Evolutionary conservation across 1,140 invertebrate genomes (phyloP).

Genomic region (Drosophila hydei): DNA sequence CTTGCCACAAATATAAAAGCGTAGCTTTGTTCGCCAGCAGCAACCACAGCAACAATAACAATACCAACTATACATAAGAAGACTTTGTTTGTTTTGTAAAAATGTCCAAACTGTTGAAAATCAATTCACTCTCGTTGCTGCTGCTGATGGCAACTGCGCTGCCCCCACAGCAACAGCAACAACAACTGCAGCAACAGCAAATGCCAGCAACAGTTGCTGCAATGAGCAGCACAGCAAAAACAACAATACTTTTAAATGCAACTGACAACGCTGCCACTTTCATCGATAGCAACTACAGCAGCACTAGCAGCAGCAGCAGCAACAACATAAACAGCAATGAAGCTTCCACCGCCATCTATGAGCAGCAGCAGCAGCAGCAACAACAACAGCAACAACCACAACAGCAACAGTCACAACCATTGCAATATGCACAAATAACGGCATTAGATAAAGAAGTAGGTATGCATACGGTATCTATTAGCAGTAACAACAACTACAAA

Average conservation of each 20-base stretch:
- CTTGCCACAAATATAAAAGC: slow-evolving; percentile 49
- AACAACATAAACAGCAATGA: slow-evolving; percentile 22
- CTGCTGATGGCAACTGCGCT: slow-evolving; percentile 48
- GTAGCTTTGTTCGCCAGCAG: slow-evolving; percentile 57
- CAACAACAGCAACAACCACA: slow-evolving; percentile 29
- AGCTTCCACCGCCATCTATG: slow-evolving; percentile 46
- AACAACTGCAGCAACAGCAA: slow-evolving; percentile 10
- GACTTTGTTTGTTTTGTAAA: slow-evolving; percentile 35
- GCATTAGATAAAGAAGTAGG: slow-evolving; percentile 83
- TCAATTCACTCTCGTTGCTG: slow-evolving; percentile 77
- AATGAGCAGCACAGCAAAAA: slow-evolving; percentile 34
- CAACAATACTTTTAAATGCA: slow-evolving; percentile 57
- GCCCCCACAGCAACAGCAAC: slow-evolving; percentile 42
- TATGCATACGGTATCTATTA: slow-evolving; percentile 68
- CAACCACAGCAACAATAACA: slow-evolving; percentile 21
- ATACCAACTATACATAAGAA: slow-evolving; percentile 25
- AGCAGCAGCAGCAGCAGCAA: slow-evolving; percentile 41
- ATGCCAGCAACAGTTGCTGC: slow-evolving; percentile 42
- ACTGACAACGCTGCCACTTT: slow-evolving; percentile 59
- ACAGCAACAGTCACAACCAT: slow-evolving; percentile 34
- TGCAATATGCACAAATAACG: slow-evolving; percentile 74
- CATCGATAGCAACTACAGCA: slow-evolving; percentile 57
- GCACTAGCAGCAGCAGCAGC: slow-evolving; percentile 22
- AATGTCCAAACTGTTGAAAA: slow-evolving; percentile 67
- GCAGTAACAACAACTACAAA: slow-evolving; percentile 26